Conservation (phyloP, 1,140 invertebrate genomes). For the Drosophila busckii region DNA sequence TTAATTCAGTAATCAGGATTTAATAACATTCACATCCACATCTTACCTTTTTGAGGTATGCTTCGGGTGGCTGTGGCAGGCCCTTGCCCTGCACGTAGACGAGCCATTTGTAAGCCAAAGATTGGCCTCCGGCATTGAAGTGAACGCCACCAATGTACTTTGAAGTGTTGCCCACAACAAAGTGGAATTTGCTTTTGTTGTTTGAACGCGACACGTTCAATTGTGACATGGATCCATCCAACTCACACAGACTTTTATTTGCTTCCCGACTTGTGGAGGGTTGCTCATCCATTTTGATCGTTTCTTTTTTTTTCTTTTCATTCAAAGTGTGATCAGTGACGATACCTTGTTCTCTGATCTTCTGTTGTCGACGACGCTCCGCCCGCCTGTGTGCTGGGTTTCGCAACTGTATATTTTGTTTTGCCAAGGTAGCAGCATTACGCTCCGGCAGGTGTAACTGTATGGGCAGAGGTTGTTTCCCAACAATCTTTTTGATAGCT, state of each 20-base stretch:
- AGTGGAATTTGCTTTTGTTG: slow-evolving; percentile 66
- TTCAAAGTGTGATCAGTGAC: slow-evolving; percentile 64
- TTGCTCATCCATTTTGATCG: slow-evolving; percentile 27
- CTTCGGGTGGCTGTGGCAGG: slow-evolving; percentile 81
- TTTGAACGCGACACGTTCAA: slow-evolving; percentile 58
- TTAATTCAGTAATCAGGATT: neutral
- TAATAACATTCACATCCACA: neutral
- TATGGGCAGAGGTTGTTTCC: slow-evolving; percentile 79
- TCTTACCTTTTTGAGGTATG: slow-evolving; percentile 84
- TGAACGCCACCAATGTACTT: slow-evolving; percentile 85
- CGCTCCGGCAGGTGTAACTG: slow-evolving; percentile 78
- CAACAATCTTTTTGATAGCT: slow-evolving; percentile 84
- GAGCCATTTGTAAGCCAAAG: slow-evolving; percentile 93
- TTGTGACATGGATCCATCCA: slow-evolving; percentile 14
- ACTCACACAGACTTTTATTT: slow-evolving; percentile 43
- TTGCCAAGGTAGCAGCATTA: slow-evolving; percentile 79
- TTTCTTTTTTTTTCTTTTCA: slow-evolving; percentile 1
- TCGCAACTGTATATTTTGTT: slow-evolving; percentile 68
- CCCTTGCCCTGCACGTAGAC: slow-evolving; percentile 85
- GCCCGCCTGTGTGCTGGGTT: slow-evolving; percentile 42
- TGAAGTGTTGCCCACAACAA: slow-evolving; percentile 91
- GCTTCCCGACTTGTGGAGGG: slow-evolving; percentile 57
- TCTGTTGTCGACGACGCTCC: slow-evolving; percentile 41
- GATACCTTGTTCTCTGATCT: slow-evolving; percentile 57
- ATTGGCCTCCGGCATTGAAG: slow-evolving; percentile 74